A percentile compares a stretch with the other conserved stretches of the same genome.
phyloP scores from a whole-genome alignment of 2,888 invertebrate genomes.

The Nephrotoma flavescens region DNA sequence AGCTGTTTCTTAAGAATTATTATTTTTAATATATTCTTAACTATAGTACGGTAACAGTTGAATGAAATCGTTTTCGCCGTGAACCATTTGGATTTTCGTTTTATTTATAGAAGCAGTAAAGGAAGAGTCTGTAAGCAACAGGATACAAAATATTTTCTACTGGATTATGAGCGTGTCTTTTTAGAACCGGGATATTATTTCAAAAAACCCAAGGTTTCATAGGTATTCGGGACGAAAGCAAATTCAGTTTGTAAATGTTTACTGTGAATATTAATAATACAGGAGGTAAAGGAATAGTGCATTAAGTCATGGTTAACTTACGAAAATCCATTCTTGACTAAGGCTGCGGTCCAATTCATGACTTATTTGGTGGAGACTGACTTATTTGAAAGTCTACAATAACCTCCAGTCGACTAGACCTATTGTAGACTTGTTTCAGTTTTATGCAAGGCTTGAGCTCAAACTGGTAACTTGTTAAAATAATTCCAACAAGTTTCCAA shows the following conservation, averaged over 20 bases:
- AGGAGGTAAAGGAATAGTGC: not conserved
- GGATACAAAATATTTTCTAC: not conserved
- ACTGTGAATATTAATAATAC: not conserved
- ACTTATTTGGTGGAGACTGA: too few relatives aligned
- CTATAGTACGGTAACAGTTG: not conserved
- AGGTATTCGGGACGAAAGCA: not conserved
- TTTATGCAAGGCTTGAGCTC: too few relatives aligned
- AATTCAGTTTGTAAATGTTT: not conserved
- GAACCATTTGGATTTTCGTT: not conserved
- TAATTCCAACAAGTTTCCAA: too few relatives aligned
- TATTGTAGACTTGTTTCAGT: too few relatives aligned
- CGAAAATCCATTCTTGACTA: not conserved
- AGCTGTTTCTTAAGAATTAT: too few relatives aligned
- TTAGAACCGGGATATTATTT: not conserved
- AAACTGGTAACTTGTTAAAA: too few relatives aligned
- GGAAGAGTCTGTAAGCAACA: not conserved
- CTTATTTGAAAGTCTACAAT: too few relatives aligned
- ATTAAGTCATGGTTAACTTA: not conserved
- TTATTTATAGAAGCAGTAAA: not conserved
- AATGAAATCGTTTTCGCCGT: not conserved
- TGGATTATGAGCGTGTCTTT: not conserved
- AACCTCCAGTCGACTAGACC: too few relatives aligned
- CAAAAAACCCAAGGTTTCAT: not conserved
- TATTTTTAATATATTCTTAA: not conserved
- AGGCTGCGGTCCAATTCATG: too few relatives aligned